These are phyloP conservation scores for Gymnoscopelus braueri DNA, from an alignment of 2,797 vertebrate species.

Conservation along the genomic window DNA sequence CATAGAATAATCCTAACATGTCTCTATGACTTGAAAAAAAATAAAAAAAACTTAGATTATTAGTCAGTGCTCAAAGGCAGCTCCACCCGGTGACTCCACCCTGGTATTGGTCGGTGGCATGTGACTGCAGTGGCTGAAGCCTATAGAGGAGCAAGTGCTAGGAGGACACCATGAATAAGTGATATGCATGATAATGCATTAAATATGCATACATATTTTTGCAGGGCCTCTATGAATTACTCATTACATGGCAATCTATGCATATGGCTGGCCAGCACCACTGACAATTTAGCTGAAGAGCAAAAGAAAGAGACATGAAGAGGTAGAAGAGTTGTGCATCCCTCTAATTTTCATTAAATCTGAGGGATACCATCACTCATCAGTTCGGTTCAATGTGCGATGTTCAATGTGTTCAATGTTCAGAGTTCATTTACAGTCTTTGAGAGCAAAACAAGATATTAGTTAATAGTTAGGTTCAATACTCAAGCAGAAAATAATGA, in stretches of 20 bases:
- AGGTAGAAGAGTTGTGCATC: background rate
- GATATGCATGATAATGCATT: slow-evolving; percentile 60
- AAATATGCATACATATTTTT: slow-evolving; percentile 68
- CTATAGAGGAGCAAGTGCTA: slow-evolving; percentile 14
- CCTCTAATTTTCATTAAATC: too few species aligned
- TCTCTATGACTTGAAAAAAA: too few species aligned
- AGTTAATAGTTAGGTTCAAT: too few species aligned
- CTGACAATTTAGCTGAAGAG: slow-evolving; percentile 42
- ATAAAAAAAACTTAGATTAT: too few species aligned
- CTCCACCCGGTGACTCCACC: background rate
- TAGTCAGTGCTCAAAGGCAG: background rate
- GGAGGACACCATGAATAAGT: slow-evolving; percentile 62
- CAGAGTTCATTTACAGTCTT: too few species aligned
- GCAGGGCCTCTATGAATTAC: slow-evolving; percentile 57
- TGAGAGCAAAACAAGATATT: too few species aligned
- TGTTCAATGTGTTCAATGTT: too few species aligned
- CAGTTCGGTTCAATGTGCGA: too few species aligned
- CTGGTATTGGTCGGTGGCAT: slow-evolving; percentile 7
- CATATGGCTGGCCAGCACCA: slow-evolving; percentile 33
- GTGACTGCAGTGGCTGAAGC: slow-evolving; percentile 15
- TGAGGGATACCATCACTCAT: too few species aligned
- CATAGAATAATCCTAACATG: too few species aligned
- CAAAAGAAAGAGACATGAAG: slow-evolving; percentile 3
- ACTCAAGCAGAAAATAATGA: too few species aligned
- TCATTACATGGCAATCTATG: slow-evolving; percentile 46